Evolutionary conservation across 2,888 invertebrate genomes (phyloP).

Genomic region (Aricia artaxerxes): DNA sequence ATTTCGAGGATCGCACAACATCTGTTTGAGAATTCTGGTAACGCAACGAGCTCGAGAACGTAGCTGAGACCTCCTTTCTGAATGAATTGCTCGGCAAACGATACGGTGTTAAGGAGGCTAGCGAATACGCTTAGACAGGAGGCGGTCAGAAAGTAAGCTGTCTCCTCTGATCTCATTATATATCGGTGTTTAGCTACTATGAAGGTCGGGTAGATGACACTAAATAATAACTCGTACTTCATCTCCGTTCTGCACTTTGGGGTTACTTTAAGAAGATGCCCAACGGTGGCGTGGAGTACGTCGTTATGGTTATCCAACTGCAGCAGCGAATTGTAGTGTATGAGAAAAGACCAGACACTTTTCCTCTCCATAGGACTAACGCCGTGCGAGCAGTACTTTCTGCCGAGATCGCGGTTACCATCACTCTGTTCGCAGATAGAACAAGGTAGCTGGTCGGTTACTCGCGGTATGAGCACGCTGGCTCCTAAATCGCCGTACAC

Average conservation of each 20-base stretch:
- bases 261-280: conserved; percentile 80
- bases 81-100: conserved; percentile 81
- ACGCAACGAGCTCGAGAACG: conserved; percentile 75
- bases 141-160: conserved; percentile 79
- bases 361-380: conserved; percentile 59
- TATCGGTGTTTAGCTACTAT: conserved; percentile 77
- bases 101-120: conserved; percentile 75
- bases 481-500: conserved; percentile 82
- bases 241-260: conserved; percentile 77
- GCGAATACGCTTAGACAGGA: conserved; percentile 82
- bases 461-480: conserved; percentile 55
- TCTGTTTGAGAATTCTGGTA: conserved; percentile 78
- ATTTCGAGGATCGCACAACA: conserved; percentile 83
- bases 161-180: conserved; percentile 67
- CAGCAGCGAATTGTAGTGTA: conserved; percentile 80
- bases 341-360: conserved; percentile 79
- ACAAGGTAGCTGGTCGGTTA: conserved; percentile 69
- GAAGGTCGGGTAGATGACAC: conserved; percentile 82
- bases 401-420: conserved; percentile 51
- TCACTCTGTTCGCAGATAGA: conserved; percentile 65
- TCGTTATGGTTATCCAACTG: conserved; percentile 74
- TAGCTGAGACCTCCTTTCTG: conserved; percentile 80
- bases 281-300: conserved; percentile 79
- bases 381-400: conserved; percentile 58
- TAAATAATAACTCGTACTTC: conserved; percentile 79